Evolutionary conservation across 2,797 vertebrate species (phyloP).

Genomic region (Delichon dasypus): DNA sequence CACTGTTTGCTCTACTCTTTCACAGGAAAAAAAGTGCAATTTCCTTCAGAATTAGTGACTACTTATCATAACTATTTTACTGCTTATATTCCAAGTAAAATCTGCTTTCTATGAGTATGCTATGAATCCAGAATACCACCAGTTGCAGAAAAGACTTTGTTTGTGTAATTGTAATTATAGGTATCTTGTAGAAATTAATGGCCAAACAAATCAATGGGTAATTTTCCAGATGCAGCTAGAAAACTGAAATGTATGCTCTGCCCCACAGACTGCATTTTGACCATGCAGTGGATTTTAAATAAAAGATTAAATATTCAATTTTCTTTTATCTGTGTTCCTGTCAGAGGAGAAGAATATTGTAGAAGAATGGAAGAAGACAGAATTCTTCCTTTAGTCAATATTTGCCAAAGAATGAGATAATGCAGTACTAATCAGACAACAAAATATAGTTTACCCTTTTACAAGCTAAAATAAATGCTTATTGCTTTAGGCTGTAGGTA

Average conservation of each 20-base stretch:
- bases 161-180: background rate
- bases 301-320: background rate
- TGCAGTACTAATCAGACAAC: background rate
- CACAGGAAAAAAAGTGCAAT: background rate
- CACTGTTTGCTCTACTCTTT: background rate
- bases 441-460: constrained; percentile 24
- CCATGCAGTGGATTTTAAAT: background rate
- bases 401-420: constrained; percentile 40
- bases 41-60: background rate
- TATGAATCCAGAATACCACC: background rate
- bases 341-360: background rate
- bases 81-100: background rate
- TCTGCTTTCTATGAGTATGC: background rate
- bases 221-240: background rate
- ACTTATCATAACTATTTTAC: background rate
- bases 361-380: background rate
- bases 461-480: constrained; percentile 51
- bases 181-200: background rate
- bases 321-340: background rate
- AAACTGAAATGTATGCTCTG: background rate
- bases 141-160: background rate
- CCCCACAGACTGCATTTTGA: background rate
- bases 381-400: constrained; percentile 23
- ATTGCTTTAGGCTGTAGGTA: constrained; percentile 38
- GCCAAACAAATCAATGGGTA: background rate